phyloP scores from a whole-genome alignment of 2,113 vertebrate genomes.

The Delphinapterus leucas region DNA sequence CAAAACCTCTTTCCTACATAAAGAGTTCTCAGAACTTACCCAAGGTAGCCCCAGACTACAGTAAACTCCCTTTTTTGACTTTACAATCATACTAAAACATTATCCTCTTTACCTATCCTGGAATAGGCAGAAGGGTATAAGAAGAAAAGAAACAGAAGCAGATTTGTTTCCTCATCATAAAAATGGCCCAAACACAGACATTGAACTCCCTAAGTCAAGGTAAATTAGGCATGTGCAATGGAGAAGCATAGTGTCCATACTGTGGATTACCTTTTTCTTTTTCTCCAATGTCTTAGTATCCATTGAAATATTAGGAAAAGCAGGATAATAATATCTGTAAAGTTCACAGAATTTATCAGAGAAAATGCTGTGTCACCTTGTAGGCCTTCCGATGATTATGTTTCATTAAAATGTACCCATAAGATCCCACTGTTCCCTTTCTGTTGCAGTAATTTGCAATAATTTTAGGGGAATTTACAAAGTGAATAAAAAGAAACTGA shows the following conservation, averaged over 20 bases:
- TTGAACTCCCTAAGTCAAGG: not conserved
- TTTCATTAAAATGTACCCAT: not conserved
- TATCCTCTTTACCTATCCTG: not conserved
- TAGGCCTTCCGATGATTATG: not conserved
- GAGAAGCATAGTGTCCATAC: not conserved
- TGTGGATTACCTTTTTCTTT: not conserved
- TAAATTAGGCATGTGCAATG: not conserved
- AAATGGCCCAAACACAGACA: not conserved
- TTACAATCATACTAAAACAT: not conserved
- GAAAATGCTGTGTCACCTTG: not conserved
- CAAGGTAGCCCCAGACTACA: not conserved
- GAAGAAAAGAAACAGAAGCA: not conserved
- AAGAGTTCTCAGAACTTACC: not conserved
- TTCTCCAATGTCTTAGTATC: not conserved
- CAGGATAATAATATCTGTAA: not conserved
- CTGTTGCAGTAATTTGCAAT: not conserved
- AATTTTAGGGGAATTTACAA: conserved; percentile 27
- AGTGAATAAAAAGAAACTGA: conserved; percentile 24
- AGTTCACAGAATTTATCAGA: not conserved
- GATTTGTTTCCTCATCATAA: not conserved
- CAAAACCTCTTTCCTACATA: not conserved
- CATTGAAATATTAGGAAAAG: not conserved
- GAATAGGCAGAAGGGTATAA: not conserved
- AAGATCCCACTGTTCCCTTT: not conserved
- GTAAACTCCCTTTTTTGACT: not conserved